Evolutionary conservation across 2,113 vertebrate species (phyloP).

Genomic region (Thinocorus orbignyianus): DNA sequence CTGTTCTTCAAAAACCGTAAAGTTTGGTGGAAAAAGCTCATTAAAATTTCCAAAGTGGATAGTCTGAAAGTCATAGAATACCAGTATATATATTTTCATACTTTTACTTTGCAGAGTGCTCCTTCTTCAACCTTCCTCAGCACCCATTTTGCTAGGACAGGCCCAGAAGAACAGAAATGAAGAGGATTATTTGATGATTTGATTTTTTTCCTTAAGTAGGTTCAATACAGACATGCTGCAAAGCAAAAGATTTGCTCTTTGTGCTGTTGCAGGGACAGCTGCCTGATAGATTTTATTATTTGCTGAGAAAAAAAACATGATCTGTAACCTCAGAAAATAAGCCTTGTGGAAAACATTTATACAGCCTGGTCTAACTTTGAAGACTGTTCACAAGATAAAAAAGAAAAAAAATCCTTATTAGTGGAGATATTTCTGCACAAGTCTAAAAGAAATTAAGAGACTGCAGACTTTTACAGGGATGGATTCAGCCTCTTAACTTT

Average conservation of each 20-base stretch:
- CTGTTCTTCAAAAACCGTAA: background rate
- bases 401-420: background rate
- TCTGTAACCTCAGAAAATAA: background rate
- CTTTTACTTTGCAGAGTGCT: background rate
- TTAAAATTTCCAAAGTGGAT: background rate
- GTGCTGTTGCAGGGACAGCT: background rate
- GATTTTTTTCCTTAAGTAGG: background rate
- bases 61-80: background rate
- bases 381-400: background rate
- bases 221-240: background rate
- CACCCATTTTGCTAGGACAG: accelerated
- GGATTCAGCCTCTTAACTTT: background rate
- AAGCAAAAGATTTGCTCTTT: background rate
- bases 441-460: background rate
- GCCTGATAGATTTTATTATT: background rate
- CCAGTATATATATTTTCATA: background rate
- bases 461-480: background rate
- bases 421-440: background rate
- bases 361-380: background rate
- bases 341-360: background rate
- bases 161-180: background rate
- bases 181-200: background rate
- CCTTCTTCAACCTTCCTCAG: background rate
- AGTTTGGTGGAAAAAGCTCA: background rate
- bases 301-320: background rate